Conservation (phyloP, 2,888 invertebrate genomes). For the Scaeva pyrastri region DNA sequence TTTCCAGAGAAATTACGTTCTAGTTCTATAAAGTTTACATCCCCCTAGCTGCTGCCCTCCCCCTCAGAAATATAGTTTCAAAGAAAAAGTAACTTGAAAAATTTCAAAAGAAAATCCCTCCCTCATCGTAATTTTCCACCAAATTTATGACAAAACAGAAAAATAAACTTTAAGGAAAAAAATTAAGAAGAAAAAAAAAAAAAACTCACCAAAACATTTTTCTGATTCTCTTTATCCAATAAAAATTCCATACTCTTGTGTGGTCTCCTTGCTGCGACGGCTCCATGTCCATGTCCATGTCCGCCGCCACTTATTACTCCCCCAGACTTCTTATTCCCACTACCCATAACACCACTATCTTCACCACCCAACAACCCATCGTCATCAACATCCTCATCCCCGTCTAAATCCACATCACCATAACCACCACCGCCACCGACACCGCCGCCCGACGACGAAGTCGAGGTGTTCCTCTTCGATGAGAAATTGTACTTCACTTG, state of each 20-base stretch:
- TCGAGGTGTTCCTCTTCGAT: constrained; percentile 60
- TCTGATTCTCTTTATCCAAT: constrained; percentile 95
- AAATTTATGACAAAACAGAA: constrained; percentile 7
- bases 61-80: not conserved
- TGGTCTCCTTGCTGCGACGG: constrained; percentile 85
- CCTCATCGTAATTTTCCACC: not conserved
- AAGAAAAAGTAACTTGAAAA: constrained; percentile 4
- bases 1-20: not conserved
- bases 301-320: constrained; percentile 78
- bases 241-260: constrained; percentile 98
- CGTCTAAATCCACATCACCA: constrained; percentile 31
- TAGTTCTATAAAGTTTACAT: not conserved
- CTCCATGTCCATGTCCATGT: constrained; percentile 79
- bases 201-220: constrained; percentile 91
- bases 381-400: constrained; percentile 57
- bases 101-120: not conserved
- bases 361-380: constrained; percentile 51
- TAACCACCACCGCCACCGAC: constrained; percentile 60
- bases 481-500: constrained; percentile 76
- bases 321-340: constrained; percentile 78
- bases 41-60: too few species aligned
- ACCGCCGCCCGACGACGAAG: constrained; percentile 6
- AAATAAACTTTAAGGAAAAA: not conserved
- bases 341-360: constrained; percentile 77
- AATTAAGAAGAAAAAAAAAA: not conserved